Conservation (phyloP, 1,140 invertebrate genomes). For the Heliconius himera region DNA sequence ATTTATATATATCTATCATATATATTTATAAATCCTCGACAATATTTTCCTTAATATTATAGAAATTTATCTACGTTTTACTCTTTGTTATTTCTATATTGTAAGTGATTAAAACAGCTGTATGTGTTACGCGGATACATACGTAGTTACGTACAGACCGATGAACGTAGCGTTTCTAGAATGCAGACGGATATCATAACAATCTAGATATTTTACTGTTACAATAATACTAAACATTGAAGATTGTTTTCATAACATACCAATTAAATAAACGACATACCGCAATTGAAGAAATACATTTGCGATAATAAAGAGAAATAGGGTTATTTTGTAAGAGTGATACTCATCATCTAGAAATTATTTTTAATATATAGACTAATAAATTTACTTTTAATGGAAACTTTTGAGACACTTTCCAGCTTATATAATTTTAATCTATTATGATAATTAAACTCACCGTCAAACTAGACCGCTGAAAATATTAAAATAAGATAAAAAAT, state of each 20-base stretch:
- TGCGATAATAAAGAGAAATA: neutral
- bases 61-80: neutral
- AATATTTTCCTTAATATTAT: no score
- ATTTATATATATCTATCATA: no score
- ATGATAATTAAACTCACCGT: no score
- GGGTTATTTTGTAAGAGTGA: neutral
- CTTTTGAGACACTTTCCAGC: neutral
- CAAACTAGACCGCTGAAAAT: no score
- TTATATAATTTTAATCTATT: no score
- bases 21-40: no score
- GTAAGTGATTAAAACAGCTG: neutral
- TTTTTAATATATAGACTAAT: neutral
- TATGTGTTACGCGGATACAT: neutral
- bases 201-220: slow-evolving; percentile 7
- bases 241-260: neutral
- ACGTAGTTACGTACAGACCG: no score
- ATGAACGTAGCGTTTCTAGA: neutral
- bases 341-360: neutral
- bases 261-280: slow-evolving; percentile 3
- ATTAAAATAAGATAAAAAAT: no score
- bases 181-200: neutral
- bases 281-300: neutral
- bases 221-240: slow-evolving; percentile 10
- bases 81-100: neutral
- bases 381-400: neutral